These are phyloP conservation scores for Xiphorhynchus erythropygius DNA, from an alignment of 2,797 vertebrate species.

Conservation along the genomic window DNA sequence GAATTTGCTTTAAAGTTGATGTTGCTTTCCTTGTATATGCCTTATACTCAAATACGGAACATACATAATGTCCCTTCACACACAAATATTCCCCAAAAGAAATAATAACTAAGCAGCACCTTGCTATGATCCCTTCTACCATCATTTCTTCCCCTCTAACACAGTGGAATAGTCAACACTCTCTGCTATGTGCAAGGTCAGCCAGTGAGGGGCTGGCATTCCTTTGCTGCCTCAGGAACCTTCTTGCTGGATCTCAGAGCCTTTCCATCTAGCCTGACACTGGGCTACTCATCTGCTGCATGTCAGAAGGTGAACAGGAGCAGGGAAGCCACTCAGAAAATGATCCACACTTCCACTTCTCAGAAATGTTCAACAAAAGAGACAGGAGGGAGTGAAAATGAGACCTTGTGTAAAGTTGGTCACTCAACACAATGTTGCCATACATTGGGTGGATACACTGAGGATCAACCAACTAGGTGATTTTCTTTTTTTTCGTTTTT, in stretches of 20 bases:
- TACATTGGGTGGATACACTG: background rate
- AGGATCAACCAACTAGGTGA: background rate
- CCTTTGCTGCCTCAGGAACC: background rate
- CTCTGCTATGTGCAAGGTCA: background rate
- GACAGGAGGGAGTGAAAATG: background rate
- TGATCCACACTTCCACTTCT: background rate
- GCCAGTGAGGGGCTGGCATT: background rate
- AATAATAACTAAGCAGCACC: background rate
- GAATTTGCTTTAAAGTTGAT: background rate
- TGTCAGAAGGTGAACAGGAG: background rate
- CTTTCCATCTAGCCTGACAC: background rate
- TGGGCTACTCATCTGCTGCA: background rate
- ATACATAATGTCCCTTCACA: background rate
- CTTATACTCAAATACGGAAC: background rate
- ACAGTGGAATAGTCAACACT: background rate
- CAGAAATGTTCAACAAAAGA: background rate
- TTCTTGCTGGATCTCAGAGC: background rate
- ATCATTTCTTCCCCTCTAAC: background rate
- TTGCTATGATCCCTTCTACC: background rate
- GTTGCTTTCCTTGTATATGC: background rate
- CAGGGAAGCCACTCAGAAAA: background rate
- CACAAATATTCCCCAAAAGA: background rate
- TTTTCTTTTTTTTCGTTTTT: background rate
- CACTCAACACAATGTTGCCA: background rate
- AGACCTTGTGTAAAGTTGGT: background rate